A percentile compares a stretch with the other conserved stretches of the same genome.
Conservation (phyloP, 2,888 invertebrate species). For the Xestoiulus laeticollis region DNA sequence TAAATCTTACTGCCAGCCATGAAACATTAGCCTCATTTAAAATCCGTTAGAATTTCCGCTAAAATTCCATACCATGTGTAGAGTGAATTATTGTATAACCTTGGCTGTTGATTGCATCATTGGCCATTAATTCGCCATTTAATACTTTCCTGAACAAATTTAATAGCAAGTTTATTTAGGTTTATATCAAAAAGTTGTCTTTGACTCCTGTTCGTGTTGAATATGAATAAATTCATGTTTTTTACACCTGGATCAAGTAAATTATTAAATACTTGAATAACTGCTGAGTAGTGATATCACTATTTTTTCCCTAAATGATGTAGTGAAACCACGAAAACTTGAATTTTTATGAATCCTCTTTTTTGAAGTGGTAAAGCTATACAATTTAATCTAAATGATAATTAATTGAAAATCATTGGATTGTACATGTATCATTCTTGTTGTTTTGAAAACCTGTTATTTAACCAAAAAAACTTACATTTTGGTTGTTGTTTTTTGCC, state of each 20-base stretch:
- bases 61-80: not conserved
- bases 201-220: not conserved
- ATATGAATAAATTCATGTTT: too few relatives aligned
- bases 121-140: not conserved
- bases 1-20: slow-evolving; percentile 25
- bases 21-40: slow-evolving; percentile 36
- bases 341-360: not conserved
- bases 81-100: too few relatives aligned
- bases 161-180: not conserved
- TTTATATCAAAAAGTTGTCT: not conserved
- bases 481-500: not conserved
- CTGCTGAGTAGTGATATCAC: not conserved
- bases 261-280: not conserved
- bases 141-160: not conserved
- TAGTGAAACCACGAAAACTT: not conserved
- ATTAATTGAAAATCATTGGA: slow-evolving; percentile 1
- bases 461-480: not conserved
- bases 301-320: not conserved
- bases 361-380: not conserved
- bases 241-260: too few relatives aligned
- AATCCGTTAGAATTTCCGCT: slow-evolving; percentile 24
- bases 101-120: not conserved
- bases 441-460: slow-evolving; percentile 10
- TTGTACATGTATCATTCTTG: not conserved
- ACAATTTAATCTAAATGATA: not conserved